These are phyloP conservation scores for Pyrgilauda ruficollis DNA, from an alignment of 2,113 vertebrate species.

Conservation along the genomic window DNA sequence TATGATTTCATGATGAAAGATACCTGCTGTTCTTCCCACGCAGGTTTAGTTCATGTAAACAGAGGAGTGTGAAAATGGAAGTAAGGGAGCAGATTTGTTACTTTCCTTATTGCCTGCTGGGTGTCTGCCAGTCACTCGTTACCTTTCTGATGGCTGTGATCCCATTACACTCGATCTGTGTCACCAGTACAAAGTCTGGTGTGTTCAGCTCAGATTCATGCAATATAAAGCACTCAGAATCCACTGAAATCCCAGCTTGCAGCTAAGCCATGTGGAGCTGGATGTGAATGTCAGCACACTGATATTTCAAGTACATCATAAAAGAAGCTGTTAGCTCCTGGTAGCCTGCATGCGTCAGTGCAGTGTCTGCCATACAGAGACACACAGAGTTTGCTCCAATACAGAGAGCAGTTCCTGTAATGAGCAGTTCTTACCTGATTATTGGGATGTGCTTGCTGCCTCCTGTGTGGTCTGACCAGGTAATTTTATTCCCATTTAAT, in stretches of 20 bases:
- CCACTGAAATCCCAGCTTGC: neutral
- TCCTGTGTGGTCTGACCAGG: neutral
- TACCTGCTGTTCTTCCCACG: neutral
- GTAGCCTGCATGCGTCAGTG: neutral
- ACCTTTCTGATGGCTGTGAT: neutral
- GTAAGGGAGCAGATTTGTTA: neutral
- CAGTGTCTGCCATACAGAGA: neutral
- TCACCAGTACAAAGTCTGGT: neutral
- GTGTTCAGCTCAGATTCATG: neutral
- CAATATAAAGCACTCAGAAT: neutral
- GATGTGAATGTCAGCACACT: neutral
- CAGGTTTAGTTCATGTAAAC: neutral
- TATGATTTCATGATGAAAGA: neutral
- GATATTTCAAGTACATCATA: neutral
- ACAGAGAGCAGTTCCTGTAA: neutral
- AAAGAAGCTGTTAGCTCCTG: neutral
- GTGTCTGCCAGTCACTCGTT: neutral
- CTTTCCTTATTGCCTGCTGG: neutral
- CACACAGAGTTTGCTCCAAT: neutral
- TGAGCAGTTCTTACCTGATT: neutral
- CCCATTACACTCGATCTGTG: neutral
- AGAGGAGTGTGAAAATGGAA: neutral
- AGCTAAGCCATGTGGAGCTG: neutral
- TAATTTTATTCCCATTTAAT: neutral
- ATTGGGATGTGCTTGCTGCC: neutral